Conservation (phyloP, 1,140 invertebrate genomes). For the Anastrepha obliqua region DNA sequence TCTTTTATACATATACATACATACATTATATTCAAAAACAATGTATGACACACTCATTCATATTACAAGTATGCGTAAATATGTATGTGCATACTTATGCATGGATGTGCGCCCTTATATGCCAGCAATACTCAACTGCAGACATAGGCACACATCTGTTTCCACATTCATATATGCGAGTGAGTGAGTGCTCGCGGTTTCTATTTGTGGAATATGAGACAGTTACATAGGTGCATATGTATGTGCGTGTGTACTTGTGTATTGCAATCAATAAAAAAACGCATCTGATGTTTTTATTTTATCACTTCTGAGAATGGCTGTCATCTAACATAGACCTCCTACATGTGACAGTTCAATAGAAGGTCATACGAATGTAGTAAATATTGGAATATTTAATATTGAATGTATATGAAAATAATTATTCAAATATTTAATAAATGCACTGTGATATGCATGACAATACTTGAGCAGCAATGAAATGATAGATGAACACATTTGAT, state of each 20-base stretch:
- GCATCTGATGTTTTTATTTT: background rate
- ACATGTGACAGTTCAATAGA: background rate
- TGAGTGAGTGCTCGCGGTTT: background rate
- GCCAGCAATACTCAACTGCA: background rate
- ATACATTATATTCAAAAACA: too few relatives aligned
- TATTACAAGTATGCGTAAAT: background rate
- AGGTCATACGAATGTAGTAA: background rate
- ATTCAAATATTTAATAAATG: too few relatives aligned
- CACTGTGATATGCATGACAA: constrained; percentile 1
- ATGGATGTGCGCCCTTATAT: background rate
- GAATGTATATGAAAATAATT: background rate
- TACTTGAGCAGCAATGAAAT: background rate
- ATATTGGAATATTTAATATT: background rate
- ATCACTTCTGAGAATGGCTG: too few relatives aligned
- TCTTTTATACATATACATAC: too few relatives aligned
- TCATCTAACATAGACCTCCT: background rate
- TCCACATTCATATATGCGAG: background rate
- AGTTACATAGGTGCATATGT: background rate
- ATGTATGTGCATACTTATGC: background rate
- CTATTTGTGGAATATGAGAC: background rate
- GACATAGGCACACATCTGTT: background rate
- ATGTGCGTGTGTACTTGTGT: too few relatives aligned
- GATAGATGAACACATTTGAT: too few relatives aligned
- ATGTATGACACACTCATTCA: too few relatives aligned
- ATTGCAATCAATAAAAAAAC: constrained; percentile 16